Evolutionary conservation across 2,888 invertebrate species (phyloP).

Genomic region (Halictus quadricinctus): DNA sequence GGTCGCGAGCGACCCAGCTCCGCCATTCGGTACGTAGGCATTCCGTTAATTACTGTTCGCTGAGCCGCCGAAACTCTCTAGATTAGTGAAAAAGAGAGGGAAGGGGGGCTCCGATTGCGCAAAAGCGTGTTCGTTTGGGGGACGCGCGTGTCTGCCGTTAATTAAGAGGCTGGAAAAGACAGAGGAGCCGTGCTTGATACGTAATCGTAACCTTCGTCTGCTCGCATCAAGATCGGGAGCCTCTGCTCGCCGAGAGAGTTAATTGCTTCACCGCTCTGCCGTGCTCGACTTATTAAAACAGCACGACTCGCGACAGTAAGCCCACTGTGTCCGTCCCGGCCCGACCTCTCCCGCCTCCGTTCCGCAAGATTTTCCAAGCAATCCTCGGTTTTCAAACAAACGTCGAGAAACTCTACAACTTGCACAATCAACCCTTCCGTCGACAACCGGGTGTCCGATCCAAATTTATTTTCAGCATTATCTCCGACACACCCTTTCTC

Average conservation of each 20-base stretch:
- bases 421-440: too few relatives aligned
- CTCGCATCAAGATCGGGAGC: slow-evolving; percentile 57
- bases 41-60: slow-evolving; percentile 44
- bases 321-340: slow-evolving; percentile 50
- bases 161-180: slow-evolving; percentile 68
- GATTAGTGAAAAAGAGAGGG: neutral
- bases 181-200: slow-evolving; percentile 54
- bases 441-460: too few relatives aligned
- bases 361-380: neutral
- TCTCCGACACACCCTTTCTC: too few relatives aligned
- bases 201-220: slow-evolving; percentile 67
- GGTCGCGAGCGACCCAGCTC: neutral
- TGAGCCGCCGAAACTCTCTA: slow-evolving; percentile 35
- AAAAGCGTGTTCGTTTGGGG: slow-evolving; percentile 31
- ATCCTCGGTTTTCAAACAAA: neutral
- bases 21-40: neutral
- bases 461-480: too few relatives aligned
- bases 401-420: neutral
- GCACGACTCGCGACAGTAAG: slow-evolving; percentile 65
- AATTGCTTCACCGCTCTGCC: slow-evolving; percentile 63
- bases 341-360: neutral
- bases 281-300: slow-evolving; percentile 67
- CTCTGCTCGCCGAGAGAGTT: slow-evolving; percentile 36
- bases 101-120: slow-evolving; percentile 28
- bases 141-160: slow-evolving; percentile 64